phyloP scores from a whole-genome alignment of 2,888 invertebrate genomes.

The Lapara coniferarum region DNA sequence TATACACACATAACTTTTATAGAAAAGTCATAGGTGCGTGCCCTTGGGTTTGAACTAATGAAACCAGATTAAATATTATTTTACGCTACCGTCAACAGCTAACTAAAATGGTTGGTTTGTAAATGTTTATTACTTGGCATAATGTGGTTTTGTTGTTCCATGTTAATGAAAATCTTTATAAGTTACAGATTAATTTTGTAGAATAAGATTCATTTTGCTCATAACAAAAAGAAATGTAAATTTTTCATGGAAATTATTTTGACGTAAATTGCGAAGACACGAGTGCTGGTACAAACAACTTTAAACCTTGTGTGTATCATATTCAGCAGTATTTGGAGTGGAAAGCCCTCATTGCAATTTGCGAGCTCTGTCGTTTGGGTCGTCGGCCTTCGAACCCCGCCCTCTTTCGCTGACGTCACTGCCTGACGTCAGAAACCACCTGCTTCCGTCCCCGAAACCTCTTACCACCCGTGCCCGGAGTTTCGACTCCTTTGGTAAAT shows the following conservation, averaged over 20 bases:
- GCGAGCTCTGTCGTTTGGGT: conserved; percentile 45
- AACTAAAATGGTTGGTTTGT: no score
- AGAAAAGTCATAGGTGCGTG: no score
- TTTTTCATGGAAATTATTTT: background rate
- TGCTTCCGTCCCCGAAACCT: conserved; percentile 52
- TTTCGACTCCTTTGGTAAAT: conserved; percentile 51
- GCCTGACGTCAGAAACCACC: conserved; percentile 72
- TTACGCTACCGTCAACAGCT: no score
- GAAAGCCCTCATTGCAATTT: conserved; percentile 18
- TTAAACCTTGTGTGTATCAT: background rate
- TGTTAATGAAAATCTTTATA: background rate
- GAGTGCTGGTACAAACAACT: background rate
- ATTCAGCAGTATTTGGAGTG: conserved; percentile 9
- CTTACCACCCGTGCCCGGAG: conserved; percentile 49
- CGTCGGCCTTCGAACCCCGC: conserved; percentile 67
- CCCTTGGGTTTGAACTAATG: no score
- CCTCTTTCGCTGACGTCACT: conserved; percentile 70
- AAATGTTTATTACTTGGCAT: background rate
- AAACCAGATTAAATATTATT: no score
- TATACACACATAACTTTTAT: no score
- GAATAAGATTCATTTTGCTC: background rate
- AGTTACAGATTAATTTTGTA: background rate
- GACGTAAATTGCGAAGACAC: background rate
- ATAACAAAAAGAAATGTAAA: background rate
- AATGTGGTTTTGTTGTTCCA: background rate